Base-by-base conservation (phyloP, 1,140 invertebrate genomes). In the Vanessa tameamea region DNA sequence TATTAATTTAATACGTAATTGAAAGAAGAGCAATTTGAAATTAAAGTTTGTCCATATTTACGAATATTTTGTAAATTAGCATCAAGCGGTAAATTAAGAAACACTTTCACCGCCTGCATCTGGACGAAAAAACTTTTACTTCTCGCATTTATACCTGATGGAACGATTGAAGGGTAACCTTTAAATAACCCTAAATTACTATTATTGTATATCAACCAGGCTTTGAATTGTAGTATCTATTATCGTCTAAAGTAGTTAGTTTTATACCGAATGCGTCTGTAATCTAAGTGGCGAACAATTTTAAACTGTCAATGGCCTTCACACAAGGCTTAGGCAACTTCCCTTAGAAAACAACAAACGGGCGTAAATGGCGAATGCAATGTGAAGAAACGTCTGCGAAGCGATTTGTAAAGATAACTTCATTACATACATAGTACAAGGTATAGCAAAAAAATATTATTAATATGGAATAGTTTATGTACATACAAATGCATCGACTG, bases 311-410 rank as follows among this genome's bases (percentile, higher is more conserved):
- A 80, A 78, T 76, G 74, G 67, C 75, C 75, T 64, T 72, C 79
- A 76, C 73, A 77, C 59, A 75, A 63, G 71, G 72, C 65, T 80
- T 70, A 68, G 72, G 79, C 77, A 82, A 82, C 77, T 78, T 81
- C 81, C 81, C 78, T 72, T 77, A 79, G 78, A 81, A 80, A 82
- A 75, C 77, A 68, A 64, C 65, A 15, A 48, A 72, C 69, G 57
- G 50, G 47, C 67, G 71, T 23, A 66, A 68, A 47, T 53, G 75
- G 59, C 76, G 74, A 78, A 26, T 61, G 26, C 47, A 55, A 43
- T 71, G 59, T 82, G 70, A 80, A 73, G 76, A 81, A 81, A 81
- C 75, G 51, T 68, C 26, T 59, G 59, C 53, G 57, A 73, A 51
- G 20, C 66, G 51, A 53, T 68, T 68, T 57, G 53, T 67, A 16